A percentile compares a stretch with the other conserved stretches of the same genome.
phyloP scores from a whole-genome alignment of 2,797 vertebrate species.

The Gallinago nigripennis region DNA sequence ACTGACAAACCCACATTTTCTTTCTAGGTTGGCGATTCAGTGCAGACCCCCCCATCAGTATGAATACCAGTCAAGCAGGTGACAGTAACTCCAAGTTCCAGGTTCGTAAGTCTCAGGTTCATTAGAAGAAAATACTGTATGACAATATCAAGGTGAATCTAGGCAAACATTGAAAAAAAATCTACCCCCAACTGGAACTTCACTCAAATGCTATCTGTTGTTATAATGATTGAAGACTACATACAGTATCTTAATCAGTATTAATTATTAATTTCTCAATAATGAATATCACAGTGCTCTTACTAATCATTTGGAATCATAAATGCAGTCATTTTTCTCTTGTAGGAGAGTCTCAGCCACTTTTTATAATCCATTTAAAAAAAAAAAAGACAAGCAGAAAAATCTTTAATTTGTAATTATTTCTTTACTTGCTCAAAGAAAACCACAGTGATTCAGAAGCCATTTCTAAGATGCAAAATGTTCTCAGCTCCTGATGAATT shows the following conservation, averaged over 20 bases:
- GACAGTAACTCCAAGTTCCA: not conserved
- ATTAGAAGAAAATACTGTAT: not conserved
- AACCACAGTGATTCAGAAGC: not conserved
- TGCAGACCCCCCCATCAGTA: not conserved
- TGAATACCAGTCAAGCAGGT: not conserved
- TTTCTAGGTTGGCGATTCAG: not conserved
- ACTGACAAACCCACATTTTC: not conserved
- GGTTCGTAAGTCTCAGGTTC: not conserved
- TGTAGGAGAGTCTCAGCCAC: not conserved
- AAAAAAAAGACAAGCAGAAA: not conserved
- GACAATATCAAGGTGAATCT: not conserved
- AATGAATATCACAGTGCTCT: not conserved
- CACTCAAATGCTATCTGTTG: not conserved
- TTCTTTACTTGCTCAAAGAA: not conserved
- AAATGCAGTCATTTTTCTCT: not conserved
- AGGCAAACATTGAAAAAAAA: not conserved
- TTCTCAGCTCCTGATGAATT: not conserved
- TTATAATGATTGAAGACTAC: not conserved
- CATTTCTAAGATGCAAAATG: not conserved
- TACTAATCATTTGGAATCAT: not conserved
- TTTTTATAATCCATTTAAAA: not conserved
- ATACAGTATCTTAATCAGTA: not conserved
- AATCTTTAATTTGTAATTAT: not conserved
- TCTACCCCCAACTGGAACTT: not conserved
- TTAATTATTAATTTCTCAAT: not conserved